These are phyloP conservation scores for Diarsia rubi DNA, from an alignment of 2,888 invertebrate species.

Conservation along the genomic window DNA sequence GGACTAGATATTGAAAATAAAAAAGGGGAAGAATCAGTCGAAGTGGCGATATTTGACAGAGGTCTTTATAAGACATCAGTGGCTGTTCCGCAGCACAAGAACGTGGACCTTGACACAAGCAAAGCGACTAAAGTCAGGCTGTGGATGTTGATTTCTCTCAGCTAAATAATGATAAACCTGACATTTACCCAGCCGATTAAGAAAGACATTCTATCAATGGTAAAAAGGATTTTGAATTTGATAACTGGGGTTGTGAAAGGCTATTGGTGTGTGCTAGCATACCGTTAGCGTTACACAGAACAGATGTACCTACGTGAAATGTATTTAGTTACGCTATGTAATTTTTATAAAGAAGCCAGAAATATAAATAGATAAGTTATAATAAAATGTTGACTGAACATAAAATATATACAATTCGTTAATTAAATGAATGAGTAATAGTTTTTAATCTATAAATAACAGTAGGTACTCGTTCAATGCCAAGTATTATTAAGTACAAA, in stretches of 20 bases:
- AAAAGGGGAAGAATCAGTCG: neutral
- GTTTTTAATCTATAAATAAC: constrained; percentile 1
- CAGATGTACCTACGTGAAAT: neutral
- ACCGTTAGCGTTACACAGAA: neutral
- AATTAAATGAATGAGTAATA: constrained; percentile 12
- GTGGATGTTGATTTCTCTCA: no score
- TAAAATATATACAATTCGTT: neutral
- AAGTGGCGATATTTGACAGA: neutral
- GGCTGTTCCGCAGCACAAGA: neutral
- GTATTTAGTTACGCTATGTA: neutral
- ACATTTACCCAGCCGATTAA: neutral
- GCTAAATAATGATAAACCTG: neutral
- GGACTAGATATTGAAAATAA: neutral
- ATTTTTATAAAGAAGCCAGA: constrained; percentile 6
- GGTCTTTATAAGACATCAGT: neutral
- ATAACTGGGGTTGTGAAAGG: no score
- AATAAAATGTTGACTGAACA: neutral
- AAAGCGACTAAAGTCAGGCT: no score
- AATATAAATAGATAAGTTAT: neutral
- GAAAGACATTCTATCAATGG: neutral
- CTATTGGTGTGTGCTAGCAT: neutral
- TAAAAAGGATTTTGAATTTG: neutral
- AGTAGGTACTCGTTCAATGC: neutral
- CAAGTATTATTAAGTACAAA: constrained; percentile 44
- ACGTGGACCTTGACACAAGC: no score